Evolutionary conservation across 2,888 invertebrate species (phyloP).

Genomic region (Gibbula magus): DNA sequence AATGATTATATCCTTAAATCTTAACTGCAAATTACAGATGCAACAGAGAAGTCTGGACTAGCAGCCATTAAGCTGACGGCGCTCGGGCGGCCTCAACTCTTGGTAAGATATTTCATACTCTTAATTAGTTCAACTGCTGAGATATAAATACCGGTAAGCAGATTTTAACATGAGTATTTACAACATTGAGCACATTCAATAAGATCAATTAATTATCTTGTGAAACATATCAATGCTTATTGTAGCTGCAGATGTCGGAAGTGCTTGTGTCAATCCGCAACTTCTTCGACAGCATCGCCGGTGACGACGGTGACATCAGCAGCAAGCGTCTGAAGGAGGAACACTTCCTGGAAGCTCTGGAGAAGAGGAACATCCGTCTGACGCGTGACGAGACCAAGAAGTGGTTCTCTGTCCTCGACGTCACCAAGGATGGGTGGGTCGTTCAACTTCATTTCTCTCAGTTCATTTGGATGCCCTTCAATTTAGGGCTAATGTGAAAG

Average conservation of each 20-base stretch:
- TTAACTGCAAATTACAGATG: conserved; percentile 79
- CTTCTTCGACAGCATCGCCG: conserved; percentile 94
- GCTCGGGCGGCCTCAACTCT: conserved; percentile 94
- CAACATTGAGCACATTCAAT: too few relatives aligned
- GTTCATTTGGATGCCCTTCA: too few relatives aligned
- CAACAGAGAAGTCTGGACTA: conserved; percentile 95
- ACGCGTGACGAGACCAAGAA: conserved; percentile 64
- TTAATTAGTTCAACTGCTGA: neutral
- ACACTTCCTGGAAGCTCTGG: conserved; percentile 66
- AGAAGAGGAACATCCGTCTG: conserved; percentile 64
- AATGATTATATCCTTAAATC: too few relatives aligned
- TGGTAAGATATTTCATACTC: conserved; percentile 81
- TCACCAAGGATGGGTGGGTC: conserved; percentile 87
- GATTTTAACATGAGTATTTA: neutral
- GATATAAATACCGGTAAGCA: neutral
- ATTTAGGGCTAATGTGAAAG: too few relatives aligned
- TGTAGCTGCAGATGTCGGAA: conserved; percentile 95
- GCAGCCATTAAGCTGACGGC: conserved; percentile 98
- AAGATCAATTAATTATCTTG: neutral
- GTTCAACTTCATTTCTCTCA: too few relatives aligned
- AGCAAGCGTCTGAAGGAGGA: conserved; percentile 55
- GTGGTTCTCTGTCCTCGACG: conserved; percentile 74
- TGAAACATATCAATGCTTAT: neutral
- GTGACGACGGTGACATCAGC: conserved; percentile 44
- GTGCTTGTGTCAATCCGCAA: conserved; percentile 96